Evolutionary conservation across 2,797 vertebrate species (phyloP).

Genomic region (Cottoperca gobio): DNA sequence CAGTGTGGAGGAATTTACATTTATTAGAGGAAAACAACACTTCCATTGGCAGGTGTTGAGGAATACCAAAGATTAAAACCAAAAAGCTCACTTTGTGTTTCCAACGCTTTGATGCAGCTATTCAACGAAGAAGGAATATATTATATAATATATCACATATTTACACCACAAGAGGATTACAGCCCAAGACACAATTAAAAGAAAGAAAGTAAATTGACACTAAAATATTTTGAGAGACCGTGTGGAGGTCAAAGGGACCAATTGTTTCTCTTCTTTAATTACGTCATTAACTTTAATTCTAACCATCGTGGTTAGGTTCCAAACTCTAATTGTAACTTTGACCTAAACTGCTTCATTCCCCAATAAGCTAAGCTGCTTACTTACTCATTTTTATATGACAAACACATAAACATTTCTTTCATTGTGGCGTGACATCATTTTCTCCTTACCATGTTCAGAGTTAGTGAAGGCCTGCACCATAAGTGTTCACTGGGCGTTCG

Average conservation of each 20-base stretch:
- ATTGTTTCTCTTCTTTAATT: constrained; percentile 54
- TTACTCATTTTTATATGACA: constrained; percentile 12
- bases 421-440: constrained; percentile 8
- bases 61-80: constrained; percentile 29
- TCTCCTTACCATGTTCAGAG: constrained; percentile 6
- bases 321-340: constrained; percentile 32
- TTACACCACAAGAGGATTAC: constrained; percentile 18
- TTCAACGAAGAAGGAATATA: not conserved
- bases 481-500: constrained; percentile 28
- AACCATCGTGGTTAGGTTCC: constrained; percentile 39
- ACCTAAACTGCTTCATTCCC: constrained; percentile 24
- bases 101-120: constrained; percentile 14
- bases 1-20: not conserved
- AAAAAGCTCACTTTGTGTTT: constrained; percentile 7
- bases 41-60: constrained; percentile 38
- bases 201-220: constrained; percentile 16
- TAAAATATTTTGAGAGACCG: constrained; percentile 1
- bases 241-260: constrained; percentile 22
- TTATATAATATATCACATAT: constrained; percentile 23
- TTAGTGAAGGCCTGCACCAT: not conserved
- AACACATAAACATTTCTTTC: constrained; percentile 30
- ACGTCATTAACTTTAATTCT: constrained; percentile 35
- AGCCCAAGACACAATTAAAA: constrained; percentile 13
- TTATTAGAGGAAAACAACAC: constrained; percentile 28
- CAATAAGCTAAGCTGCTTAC: constrained; percentile 5